phyloP scores from a whole-genome alignment of 2,888 invertebrate species.

The Clivina fossor region DNA sequence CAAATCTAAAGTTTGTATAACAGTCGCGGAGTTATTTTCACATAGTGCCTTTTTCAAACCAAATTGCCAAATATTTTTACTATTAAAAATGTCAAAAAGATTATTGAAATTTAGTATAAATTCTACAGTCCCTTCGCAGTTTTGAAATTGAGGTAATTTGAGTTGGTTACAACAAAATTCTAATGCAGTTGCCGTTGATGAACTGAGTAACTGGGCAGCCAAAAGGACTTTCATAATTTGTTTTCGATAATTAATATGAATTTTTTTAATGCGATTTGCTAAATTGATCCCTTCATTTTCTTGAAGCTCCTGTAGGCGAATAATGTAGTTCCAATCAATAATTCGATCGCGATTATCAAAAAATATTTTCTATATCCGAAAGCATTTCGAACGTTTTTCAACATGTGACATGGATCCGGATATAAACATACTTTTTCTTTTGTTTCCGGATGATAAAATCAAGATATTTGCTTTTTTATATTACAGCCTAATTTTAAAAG shows the following conservation, averaged over 20 bases:
- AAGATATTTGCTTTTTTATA: conserved; percentile 15
- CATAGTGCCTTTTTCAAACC: not conserved
- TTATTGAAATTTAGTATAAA: not conserved
- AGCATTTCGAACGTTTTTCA: conserved; percentile 33
- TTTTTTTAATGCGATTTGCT: conserved; percentile 21
- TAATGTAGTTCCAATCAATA: conserved; percentile 29
- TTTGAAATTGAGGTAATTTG: conserved; percentile 3
- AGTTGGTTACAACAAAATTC: not conserved
- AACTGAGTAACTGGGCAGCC: not conserved
- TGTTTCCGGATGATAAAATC: conserved; percentile 24
- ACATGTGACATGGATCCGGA: conserved; percentile 35
- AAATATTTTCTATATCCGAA: conserved; percentile 14
- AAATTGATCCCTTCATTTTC: conserved; percentile 22
- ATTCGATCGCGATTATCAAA: conserved; percentile 13
- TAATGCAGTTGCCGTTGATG: not conserved
- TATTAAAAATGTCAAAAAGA: not conserved
- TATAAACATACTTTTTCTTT: conserved; percentile 29
- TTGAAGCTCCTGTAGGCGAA: conserved; percentile 23
- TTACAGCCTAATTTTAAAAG: conserved; percentile 10
- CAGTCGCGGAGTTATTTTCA: not conserved
- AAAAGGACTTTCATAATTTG: conserved; percentile 31
- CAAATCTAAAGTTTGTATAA: not conserved
- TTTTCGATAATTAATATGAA: conserved; percentile 26
- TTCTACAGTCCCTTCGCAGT: not conserved
- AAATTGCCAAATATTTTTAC: not conserved